A percentile compares a stretch with the other conserved stretches of the same genome.
phyloP scores from a whole-genome alignment of 2,888 invertebrate species.

The Alentia gelatinosa region DNA sequence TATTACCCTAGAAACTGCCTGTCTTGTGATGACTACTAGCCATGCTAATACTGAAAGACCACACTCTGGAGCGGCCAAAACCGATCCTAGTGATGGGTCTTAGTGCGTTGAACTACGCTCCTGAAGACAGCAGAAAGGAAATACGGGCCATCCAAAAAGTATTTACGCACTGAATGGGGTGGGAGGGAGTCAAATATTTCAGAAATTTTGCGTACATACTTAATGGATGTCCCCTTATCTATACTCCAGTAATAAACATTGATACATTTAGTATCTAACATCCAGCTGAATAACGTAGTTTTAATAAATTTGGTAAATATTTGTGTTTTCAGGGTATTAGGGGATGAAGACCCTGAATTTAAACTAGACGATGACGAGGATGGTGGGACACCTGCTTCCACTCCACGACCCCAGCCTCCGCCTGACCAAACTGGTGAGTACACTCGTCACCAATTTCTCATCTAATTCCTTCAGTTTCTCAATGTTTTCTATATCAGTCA shows the following conservation, averaged over 20 bases:
- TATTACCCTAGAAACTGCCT: not conserved
- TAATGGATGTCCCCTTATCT: no score
- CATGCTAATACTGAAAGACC: slow-evolving; percentile 76
- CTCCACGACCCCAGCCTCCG: slow-evolving; percentile 23
- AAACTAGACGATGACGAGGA: slow-evolving; percentile 56
- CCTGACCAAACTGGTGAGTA: slow-evolving; percentile 21
- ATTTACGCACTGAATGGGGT: no score
- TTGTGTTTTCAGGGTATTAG: not conserved
- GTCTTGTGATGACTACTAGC: slow-evolving; percentile 72
- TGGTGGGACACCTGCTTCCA: slow-evolving; percentile 8
- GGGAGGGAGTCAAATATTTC: no score
- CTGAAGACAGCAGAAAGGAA: slow-evolving; percentile 66
- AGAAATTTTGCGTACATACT: no score
- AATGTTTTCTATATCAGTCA: no score
- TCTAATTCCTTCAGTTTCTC: no score
- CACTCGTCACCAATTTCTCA: no score
- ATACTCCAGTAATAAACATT: not conserved
- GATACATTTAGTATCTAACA: not conserved
- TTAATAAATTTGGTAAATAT: not conserved
- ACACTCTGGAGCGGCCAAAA: slow-evolving; percentile 65
- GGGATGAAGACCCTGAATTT: slow-evolving; percentile 57
- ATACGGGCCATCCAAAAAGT: not conserved
- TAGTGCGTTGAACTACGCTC: slow-evolving; percentile 67
- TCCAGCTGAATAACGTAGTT: not conserved
- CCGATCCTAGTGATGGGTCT: slow-evolving; percentile 62